phyloP scores from a whole-genome alignment of 1,140 invertebrate species.

The Ectropis grisescens region DNA sequence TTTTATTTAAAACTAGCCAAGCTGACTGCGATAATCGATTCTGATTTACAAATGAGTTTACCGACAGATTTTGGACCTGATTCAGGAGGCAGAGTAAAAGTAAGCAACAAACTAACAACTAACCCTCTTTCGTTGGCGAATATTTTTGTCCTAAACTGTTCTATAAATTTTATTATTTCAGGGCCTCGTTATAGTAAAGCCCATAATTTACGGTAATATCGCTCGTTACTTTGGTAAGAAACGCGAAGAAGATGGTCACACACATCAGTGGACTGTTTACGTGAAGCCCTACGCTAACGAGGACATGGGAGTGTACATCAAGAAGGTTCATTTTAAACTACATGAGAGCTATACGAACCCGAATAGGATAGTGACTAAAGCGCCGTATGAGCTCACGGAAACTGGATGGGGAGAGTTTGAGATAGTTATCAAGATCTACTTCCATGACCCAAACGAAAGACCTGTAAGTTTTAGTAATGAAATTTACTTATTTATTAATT shows the following conservation, averaged over 20 bases:
- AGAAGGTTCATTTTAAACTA: constrained; percentile 97
- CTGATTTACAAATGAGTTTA: constrained; percentile 73
- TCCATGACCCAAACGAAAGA: constrained; percentile 96
- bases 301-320: constrained; percentile 95
- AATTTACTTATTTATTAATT: too few relatives aligned
- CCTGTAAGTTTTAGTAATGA: constrained; percentile 78
- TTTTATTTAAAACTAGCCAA: too few relatives aligned
- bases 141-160: background rate
- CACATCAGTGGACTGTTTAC: constrained; percentile 99
- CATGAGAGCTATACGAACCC: constrained; percentile 98
- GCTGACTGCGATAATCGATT: background rate
- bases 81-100: constrained; percentile 84
- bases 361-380: constrained; percentile 92
- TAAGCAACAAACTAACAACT: constrained; percentile 23
- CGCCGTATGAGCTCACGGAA: constrained; percentile 97
- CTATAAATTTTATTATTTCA: constrained; percentile 50
- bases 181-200: constrained; percentile 93
- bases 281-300: constrained; percentile 94
- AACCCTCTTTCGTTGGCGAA: background rate
- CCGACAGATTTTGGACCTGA: constrained; percentile 85
- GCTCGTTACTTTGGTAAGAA: constrained; percentile 97
- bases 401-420: constrained; percentile 99
- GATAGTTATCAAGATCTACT: constrained; percentile 98
- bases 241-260: constrained; percentile 98
- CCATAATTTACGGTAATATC: constrained; percentile 97